Conservation (phyloP, 2,797 vertebrate genomes). For the Lutjanus argentimaculatus region DNA sequence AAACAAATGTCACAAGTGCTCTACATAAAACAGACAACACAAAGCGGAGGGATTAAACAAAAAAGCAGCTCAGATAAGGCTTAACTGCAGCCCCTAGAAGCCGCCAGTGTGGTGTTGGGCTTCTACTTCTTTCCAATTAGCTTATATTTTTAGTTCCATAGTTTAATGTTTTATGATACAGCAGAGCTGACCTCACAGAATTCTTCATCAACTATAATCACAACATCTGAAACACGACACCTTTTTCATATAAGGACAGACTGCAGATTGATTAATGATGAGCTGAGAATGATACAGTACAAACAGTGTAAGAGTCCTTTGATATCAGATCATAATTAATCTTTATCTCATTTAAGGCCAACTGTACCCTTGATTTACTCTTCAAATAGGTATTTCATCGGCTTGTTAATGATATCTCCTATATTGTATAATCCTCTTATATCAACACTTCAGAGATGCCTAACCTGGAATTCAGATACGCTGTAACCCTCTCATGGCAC, state of each 20-base stretch:
- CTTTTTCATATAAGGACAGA: background rate
- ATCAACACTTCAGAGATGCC: conserved; percentile 11
- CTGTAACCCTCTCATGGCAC: conserved; percentile 3
- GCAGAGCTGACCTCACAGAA: background rate
- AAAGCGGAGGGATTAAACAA: background rate
- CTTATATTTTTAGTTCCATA: background rate
- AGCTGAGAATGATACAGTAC: background rate
- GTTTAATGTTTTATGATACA: conserved; percentile 20
- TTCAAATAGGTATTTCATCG: conserved; percentile 1
- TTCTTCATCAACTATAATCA: background rate
- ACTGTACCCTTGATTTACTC: conserved; percentile 1
- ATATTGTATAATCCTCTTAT: background rate
- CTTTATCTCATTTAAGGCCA: conserved; percentile 7
- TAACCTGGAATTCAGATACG: conserved; percentile 4
- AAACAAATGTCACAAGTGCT: background rate
- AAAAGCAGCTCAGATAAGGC: background rate
- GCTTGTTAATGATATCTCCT: conserved; percentile 10
- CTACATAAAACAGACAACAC: background rate
- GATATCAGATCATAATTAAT: conserved; percentile 6
- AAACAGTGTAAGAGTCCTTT: background rate
- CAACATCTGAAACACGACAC: conserved; percentile 15
- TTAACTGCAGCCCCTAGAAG: background rate
- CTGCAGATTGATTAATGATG: conserved; percentile 15
- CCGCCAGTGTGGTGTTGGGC: background rate
- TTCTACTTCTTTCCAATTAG: background rate